Percentiles rank a stretch among this genome's conserved stretches.
These are phyloP conservation scores for Drosophila nigricruria DNA, from an alignment of 2,888 invertebrate species.

Conservation along the genomic window DNA sequence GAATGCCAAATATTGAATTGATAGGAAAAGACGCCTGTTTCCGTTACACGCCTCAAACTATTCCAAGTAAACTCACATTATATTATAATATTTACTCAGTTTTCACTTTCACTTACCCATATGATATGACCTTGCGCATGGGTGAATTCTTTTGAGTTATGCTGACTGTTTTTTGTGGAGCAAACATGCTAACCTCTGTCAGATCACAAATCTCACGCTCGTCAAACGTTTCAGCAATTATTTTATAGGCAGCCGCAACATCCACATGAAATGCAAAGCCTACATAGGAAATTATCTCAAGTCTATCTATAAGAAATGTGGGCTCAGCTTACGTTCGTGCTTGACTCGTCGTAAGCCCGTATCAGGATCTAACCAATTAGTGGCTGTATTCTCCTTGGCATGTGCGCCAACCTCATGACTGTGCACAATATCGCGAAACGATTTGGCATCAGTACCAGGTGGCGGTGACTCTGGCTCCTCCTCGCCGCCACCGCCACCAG, in stretches of 20 bases:
- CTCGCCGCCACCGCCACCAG: conserved; percentile 14
- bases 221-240: conserved; percentile 88
- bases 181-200: conserved; percentile 88
- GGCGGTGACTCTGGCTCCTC: conserved; percentile 41
- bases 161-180: conserved; percentile 87
- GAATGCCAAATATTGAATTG: conserved; percentile 88
- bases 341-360: conserved; percentile 88
- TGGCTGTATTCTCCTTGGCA: conserved; percentile 76
- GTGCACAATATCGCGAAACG: conserved; percentile 76
- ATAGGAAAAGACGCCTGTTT: conserved; percentile 87
- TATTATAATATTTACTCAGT: neutral
- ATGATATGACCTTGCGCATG: conserved; percentile 86
- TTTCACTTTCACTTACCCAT: conserved; percentile 44
- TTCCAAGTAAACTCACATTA: neutral
- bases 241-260: conserved; percentile 88
- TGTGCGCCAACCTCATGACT: conserved; percentile 78
- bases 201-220: conserved; percentile 90
- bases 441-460: conserved; percentile 51
- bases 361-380: conserved; percentile 87
- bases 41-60: conserved; percentile 87
- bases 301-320: neutral
- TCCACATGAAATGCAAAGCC: conserved; percentile 91
- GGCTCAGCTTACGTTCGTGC: conserved; percentile 85
- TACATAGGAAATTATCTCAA: conserved; percentile 29
- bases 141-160: conserved; percentile 88